Conservation (phyloP, 2,797 vertebrate species). For the Ptychobarbus kaznakovi region DNA sequence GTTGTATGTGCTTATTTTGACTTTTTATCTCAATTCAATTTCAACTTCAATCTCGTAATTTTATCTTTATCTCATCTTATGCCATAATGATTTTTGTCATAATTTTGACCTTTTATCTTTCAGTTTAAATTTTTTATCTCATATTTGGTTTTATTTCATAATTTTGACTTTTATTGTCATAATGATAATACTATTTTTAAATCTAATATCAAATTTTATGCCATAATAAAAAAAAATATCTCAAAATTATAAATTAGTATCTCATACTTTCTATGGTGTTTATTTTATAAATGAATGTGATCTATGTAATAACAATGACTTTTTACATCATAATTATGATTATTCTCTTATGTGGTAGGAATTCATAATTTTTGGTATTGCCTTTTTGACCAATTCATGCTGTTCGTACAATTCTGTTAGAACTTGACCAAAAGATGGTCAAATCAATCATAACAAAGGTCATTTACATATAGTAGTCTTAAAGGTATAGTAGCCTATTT, state of each 20-base stretch:
- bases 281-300: background rate
- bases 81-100: background rate
- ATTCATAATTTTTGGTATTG: no score
- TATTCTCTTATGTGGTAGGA: no score
- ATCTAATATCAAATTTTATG: background rate
- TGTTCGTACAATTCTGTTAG: background rate
- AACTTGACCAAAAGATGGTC: background rate
- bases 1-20: background rate
- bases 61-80: background rate
- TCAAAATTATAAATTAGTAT: background rate
- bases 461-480: background rate
- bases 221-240: background rate
- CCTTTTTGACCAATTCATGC: background rate
- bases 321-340: background rate
- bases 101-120: background rate
- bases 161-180: no score
- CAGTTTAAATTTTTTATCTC: no score
- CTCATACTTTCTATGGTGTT: background rate
- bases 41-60: background rate
- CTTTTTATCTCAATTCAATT: background rate
- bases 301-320: background rate
- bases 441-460: background rate
- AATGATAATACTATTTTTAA: background rate
- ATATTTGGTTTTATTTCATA: no score
- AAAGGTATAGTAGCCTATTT: background rate